phyloP scores from a whole-genome alignment of 1,140 invertebrate species.

The Eubasilissa regina region DNA sequence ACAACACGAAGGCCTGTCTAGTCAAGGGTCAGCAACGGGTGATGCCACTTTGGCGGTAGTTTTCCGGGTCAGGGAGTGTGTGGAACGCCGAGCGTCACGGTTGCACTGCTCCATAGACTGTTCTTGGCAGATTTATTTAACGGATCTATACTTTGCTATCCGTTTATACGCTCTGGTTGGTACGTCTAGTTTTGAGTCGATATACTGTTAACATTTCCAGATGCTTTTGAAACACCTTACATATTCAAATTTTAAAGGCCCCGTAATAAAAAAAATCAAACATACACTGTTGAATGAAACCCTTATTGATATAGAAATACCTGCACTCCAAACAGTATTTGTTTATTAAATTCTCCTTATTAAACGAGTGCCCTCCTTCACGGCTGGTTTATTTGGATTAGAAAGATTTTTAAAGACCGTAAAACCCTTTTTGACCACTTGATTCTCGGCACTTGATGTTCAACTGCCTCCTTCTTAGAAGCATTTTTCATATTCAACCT shows the following conservation, averaged over 20 bases:
- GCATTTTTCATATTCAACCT: constrained; percentile 4
- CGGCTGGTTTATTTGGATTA: background rate
- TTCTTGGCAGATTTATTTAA: background rate
- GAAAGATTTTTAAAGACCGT: background rate
- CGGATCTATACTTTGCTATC: too few species aligned
- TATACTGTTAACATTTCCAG: too few species aligned
- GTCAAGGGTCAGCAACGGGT: background rate
- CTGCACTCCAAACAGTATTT: background rate
- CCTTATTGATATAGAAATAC: too few species aligned
- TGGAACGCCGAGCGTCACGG: background rate
- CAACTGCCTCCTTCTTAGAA: constrained; percentile 19
- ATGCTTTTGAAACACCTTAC: too few species aligned
- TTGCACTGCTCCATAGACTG: background rate
- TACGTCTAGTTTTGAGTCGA: too few species aligned
- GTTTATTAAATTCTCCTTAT: background rate
- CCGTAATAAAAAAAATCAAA: too few species aligned
- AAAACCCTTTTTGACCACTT: background rate
- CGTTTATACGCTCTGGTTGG: too few species aligned
- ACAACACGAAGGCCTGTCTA: too few species aligned
- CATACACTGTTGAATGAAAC: too few species aligned
- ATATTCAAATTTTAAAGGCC: too few species aligned
- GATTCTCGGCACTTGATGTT: background rate
- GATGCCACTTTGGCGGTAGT: background rate
- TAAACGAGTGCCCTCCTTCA: constrained; percentile 2
- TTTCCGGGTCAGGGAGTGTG: constrained; percentile 8